These are phyloP conservation scores for Pseudochromis fuscus DNA, from an alignment of 2,797 vertebrate genomes.

Conservation along the genomic window DNA sequence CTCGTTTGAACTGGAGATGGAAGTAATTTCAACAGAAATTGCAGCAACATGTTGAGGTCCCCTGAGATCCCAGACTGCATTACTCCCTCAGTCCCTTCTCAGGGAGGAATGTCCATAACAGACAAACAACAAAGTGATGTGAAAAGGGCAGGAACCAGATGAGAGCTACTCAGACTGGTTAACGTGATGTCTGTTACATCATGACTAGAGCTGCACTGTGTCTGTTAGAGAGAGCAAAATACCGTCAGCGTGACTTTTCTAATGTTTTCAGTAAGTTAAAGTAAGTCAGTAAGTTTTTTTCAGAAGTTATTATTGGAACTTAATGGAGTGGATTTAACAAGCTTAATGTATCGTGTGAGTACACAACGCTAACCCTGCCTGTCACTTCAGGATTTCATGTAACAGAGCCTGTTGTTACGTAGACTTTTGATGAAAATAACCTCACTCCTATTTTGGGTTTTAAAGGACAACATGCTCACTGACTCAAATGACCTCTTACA, in stretches of 20 bases:
- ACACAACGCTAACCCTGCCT: too few relatives aligned
- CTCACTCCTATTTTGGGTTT: too few relatives aligned
- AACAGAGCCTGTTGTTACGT: too few relatives aligned
- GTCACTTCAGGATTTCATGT: too few relatives aligned
- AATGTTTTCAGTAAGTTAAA: background rate
- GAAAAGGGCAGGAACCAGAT: conserved; percentile 13
- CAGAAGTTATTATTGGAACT: background rate
- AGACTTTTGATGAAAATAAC: too few relatives aligned
- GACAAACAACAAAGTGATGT: conserved; percentile 11
- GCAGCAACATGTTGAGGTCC: background rate
- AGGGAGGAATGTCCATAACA: background rate
- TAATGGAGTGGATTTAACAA: too few relatives aligned
- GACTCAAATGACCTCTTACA: too few relatives aligned
- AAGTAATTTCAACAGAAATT: background rate
- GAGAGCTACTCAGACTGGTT: background rate
- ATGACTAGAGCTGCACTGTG: background rate
- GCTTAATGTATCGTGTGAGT: too few relatives aligned
- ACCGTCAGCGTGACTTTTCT: background rate
- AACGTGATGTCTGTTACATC: background rate
- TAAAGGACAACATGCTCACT: too few relatives aligned
- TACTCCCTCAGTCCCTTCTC: conserved; percentile 2
- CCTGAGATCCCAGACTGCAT: conserved; percentile 20
- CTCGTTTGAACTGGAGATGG: conserved; percentile 4
- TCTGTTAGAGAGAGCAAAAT: background rate
- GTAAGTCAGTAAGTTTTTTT: too few relatives aligned